Base-by-base conservation (phyloP, 1,140 invertebrate species). In the Drosophila bocqueti region DNA sequence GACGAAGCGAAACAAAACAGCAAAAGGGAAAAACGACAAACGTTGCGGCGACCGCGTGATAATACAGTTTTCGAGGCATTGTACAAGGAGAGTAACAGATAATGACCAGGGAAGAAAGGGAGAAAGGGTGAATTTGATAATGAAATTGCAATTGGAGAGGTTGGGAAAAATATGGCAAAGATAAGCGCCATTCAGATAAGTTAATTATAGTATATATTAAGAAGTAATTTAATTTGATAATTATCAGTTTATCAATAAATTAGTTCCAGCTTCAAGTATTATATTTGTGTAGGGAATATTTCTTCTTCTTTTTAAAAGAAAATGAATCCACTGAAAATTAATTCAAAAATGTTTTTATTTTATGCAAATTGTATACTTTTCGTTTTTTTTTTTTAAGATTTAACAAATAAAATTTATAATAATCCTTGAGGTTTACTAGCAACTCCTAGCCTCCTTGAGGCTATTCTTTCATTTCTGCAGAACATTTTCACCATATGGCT, bases 1-100 rank as follows among this genome's bases (percentile, higher is more conserved):
- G 61, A 49, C 54, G 40, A 74, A 78, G 65, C 46, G 40, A 71
- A 65, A 43, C 55, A 81, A 60, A 65, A 71, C 26, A 71, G 26
- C 50, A 54, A 77, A 58, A 62, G 59, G 29, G 24, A 29, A 76
- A 55, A 55, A 73, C 62, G 50, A 62, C 31, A 64, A 77, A 57
- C 49, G 47, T 60, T 18, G 45, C 24, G 38, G 45, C 24, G 38
- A 45, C 62, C 78, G 61, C 65, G 74, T 85, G 82, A 85, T 85
- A 85, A 86, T 64, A 87, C 80, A 87, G 83, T 87, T 87, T 87
- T 21, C 21, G 11, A 34, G 31, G 4, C 29, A 75, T 43, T 55
- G 69, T 9, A 21, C 13, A 4, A 3, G 15, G 18, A 10, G 16
- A 29, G 31, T 16, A n/a, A 36, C 16, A 62, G 40, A 65, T 65